phyloP scores from a whole-genome alignment of 2,113 vertebrate species.

The Sturnira hondurensis region DNA sequence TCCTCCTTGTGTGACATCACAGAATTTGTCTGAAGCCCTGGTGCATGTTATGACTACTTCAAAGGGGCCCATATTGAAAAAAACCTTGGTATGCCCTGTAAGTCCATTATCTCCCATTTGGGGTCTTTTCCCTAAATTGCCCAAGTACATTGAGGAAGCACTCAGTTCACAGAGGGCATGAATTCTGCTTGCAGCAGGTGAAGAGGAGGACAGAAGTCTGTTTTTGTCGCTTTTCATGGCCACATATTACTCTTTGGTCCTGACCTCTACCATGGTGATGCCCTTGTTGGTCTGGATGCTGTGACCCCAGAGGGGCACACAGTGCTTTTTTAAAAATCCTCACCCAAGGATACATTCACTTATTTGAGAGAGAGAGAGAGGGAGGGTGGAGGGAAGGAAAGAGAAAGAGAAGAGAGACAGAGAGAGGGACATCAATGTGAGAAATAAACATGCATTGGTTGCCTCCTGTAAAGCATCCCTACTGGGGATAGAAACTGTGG shows the following conservation, averaged over 20 bases:
- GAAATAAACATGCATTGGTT: too few relatives aligned
- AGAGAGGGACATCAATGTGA: too few relatives aligned
- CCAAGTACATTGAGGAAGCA: too few relatives aligned
- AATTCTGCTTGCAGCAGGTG: not conserved
- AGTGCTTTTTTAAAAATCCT: too few relatives aligned
- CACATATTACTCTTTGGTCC: not conserved
- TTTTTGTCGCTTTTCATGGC: not conserved
- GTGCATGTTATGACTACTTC: not conserved
- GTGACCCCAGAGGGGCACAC: not conserved
- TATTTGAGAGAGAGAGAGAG: too few relatives aligned
- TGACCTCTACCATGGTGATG: not conserved
- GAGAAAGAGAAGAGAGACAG: too few relatives aligned
- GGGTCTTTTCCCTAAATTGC: not conserved
- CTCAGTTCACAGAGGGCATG: not conserved
- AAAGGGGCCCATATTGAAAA: not conserved
- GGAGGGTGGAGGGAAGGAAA: too few relatives aligned
- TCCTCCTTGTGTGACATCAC: not conserved
- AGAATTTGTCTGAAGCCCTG: not conserved
- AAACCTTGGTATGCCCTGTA: accelerated
- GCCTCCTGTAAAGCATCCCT: too few relatives aligned
- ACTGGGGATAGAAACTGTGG: too few relatives aligned
- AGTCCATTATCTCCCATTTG: not conserved
- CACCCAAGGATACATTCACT: too few relatives aligned
- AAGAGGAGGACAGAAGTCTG: not conserved
- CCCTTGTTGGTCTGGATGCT: not conserved